Conservation (phyloP, 2,113 vertebrate species). For the Megaptera novaeangliae region DNA sequence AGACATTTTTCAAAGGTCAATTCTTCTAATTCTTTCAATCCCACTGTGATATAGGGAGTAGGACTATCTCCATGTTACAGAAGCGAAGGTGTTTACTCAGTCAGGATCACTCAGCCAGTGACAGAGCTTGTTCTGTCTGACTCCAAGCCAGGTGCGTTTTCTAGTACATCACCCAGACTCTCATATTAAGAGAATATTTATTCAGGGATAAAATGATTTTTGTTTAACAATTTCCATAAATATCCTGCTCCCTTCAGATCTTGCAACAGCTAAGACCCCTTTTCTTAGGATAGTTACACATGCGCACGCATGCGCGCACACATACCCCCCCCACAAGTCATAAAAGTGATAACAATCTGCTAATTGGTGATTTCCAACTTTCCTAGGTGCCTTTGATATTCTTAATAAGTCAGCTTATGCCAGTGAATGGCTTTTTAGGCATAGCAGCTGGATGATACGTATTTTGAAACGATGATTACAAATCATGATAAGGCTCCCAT, state of each 20-base stretch:
- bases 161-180: not conserved
- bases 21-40: not conserved
- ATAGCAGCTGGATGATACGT: not conserved
- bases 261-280: not conserved
- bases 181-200: not conserved
- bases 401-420: not conserved
- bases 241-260: not conserved
- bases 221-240: not conserved
- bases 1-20: not conserved
- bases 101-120: not conserved
- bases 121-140: not conserved
- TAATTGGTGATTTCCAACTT: not conserved
- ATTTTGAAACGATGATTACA: not conserved
- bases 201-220: not conserved
- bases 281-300: not conserved
- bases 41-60: not conserved
- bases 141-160: not conserved
- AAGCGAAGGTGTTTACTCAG: not conserved
- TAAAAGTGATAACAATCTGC: not conserved
- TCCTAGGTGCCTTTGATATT: not conserved
- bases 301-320: not conserved
- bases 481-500: not conserved
- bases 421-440: not conserved
- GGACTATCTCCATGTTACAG: not conserved
- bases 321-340: not conserved